A percentile compares a stretch with the other conserved stretches of the same genome.
phyloP scores from a whole-genome alignment of 2,888 invertebrate species.

The Chorisops tibialis region DNA sequence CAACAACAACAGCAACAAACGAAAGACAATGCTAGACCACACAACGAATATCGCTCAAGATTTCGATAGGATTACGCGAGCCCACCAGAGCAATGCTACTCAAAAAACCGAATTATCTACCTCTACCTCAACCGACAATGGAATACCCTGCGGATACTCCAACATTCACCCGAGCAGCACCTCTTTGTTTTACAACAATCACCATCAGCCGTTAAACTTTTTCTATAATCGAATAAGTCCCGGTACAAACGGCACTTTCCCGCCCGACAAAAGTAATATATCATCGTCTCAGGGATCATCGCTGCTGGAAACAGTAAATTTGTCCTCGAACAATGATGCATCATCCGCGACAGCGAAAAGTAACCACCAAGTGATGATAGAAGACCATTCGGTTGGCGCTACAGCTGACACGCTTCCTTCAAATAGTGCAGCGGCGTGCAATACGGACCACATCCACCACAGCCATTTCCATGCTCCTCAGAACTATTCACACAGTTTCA shows the following conservation, averaged over 20 bases:
- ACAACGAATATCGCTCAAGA: slow-evolving; percentile 5
- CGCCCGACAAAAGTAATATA: not conserved
- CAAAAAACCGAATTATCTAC: slow-evolving; percentile 29
- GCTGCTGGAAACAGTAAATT: not conserved
- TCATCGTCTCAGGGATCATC: not conserved
- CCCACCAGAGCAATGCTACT: slow-evolving; percentile 39
- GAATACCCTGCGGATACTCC: slow-evolving; percentile 21
- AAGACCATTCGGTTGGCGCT: not conserved
- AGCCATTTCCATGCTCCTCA: not conserved
- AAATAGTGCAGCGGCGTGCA: not conserved
- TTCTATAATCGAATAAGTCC: slow-evolving; percentile 18
- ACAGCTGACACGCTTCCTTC: no score
- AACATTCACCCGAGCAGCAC: slow-evolving; percentile 14
- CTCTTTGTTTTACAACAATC: slow-evolving; percentile 25
- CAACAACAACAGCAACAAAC: not conserved
- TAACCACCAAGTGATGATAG: not conserved
- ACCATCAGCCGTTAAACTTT: slow-evolving; percentile 22
- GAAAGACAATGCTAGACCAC: slow-evolving; percentile 19
- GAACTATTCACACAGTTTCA: not conserved
- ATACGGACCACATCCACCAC: not conserved
- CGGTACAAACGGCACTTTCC: not conserved
- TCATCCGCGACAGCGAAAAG: not conserved
- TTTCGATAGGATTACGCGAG: not conserved
- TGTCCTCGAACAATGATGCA: not conserved
- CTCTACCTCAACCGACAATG: not conserved